phyloP scores from a whole-genome alignment of 2,888 invertebrate genomes.

The Chalcis sispes region DNA sequence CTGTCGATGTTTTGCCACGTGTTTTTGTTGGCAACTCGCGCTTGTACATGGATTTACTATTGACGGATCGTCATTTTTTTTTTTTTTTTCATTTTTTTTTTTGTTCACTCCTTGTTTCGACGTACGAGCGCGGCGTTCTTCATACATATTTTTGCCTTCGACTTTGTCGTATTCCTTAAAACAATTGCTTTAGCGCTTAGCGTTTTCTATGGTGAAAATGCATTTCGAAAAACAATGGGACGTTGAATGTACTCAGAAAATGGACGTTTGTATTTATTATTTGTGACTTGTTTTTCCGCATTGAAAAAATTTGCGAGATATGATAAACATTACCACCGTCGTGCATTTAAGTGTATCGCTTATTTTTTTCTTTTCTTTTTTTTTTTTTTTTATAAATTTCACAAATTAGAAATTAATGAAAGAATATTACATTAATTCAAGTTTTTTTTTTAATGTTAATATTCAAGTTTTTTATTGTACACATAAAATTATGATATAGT shows the following conservation, averaged over 20 bases:
- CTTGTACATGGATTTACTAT: constrained; percentile 6
- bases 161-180: background rate
- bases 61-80: constrained; percentile 1
- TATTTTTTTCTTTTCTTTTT: too few relatives aligned
- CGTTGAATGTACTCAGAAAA: constrained; percentile 36
- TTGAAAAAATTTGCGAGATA: too few relatives aligned
- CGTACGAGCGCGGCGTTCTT: too few relatives aligned
- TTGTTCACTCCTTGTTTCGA: background rate
- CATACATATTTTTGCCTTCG: background rate
- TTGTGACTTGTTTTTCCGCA: background rate
- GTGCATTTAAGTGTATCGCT: too few relatives aligned
- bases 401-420: too few relatives aligned
- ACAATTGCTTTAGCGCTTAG: constrained; percentile 14
- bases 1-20: constrained; percentile 25
- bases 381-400: too few relatives aligned
- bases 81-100: background rate
- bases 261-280: constrained; percentile 31
- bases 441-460: too few relatives aligned
- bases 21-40: background rate
- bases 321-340: too few relatives aligned
- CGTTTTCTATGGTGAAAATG: constrained; percentile 35
- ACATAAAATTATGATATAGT: too few relatives aligned
- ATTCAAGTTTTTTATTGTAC: too few relatives aligned
- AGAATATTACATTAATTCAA: too few relatives aligned
- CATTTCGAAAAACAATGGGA: constrained; percentile 27